phyloP scores from a whole-genome alignment of 2,113 vertebrate species.

The Colius striatus region DNA sequence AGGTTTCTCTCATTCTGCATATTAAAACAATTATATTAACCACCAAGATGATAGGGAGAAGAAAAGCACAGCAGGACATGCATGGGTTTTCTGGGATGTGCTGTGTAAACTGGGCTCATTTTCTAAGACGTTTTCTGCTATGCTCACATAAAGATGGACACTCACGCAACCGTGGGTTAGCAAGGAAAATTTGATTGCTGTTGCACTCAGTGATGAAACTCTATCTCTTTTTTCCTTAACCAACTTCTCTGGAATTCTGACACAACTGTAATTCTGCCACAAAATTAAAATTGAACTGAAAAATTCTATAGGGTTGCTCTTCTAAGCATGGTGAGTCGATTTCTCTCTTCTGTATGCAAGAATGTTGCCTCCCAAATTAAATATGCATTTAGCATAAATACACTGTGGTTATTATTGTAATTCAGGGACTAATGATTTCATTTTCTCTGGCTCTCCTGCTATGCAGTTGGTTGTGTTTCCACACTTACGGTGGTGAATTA shows the following conservation, averaged over 20 bases:
- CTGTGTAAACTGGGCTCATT: background rate
- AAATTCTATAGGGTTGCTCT: background rate
- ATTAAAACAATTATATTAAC: background rate
- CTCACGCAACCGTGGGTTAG: background rate
- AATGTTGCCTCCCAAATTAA: conserved; percentile 22
- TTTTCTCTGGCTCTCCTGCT: conserved; percentile 34
- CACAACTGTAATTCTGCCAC: background rate
- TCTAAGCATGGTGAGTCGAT: background rate
- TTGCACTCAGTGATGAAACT: background rate
- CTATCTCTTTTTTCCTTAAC: background rate
- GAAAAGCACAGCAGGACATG: background rate
- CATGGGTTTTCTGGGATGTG: background rate
- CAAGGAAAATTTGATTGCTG: background rate
- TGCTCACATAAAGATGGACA: background rate
- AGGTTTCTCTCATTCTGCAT: background rate
- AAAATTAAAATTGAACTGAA: background rate
- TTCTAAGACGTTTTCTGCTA: background rate
- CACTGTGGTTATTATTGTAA: conserved; percentile 16
- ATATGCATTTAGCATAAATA: background rate
- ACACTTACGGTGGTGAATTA: conserved; percentile 52
- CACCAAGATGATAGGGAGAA: background rate
- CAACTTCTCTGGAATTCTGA: background rate
- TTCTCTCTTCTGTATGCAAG: background rate
- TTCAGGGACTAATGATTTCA: conserved; percentile 22
- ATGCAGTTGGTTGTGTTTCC: conserved; percentile 49